Evolutionary conservation across 2,113 vertebrate genomes (phyloP).

Genomic region (Poeciliopsis prolifica): DNA sequence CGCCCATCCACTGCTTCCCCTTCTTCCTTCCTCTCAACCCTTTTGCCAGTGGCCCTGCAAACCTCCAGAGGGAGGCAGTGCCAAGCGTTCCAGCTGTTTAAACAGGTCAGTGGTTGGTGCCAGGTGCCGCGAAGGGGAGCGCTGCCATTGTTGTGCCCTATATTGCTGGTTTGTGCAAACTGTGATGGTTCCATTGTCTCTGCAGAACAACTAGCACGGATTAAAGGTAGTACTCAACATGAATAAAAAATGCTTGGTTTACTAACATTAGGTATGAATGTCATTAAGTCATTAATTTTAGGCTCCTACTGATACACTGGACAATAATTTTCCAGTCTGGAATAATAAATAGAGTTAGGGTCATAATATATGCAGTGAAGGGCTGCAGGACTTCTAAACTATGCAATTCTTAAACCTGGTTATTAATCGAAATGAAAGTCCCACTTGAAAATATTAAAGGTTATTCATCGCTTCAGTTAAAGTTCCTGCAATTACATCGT

Average conservation of each 20-base stretch:
- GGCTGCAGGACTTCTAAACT: not conserved
- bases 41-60: slow-evolving; percentile 59
- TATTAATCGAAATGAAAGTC: not conserved
- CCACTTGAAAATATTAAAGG: not conserved
- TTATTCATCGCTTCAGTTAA: too few relatives aligned
- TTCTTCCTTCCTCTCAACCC: slow-evolving; percentile 57
- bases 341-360: too few relatives aligned
- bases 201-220: slow-evolving; percentile 5
- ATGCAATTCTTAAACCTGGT: slow-evolving; percentile 13
- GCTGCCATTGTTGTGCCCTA: slow-evolving; percentile 58
- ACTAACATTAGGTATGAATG: not conserved
- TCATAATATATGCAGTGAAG: not conserved
- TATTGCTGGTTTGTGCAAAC: slow-evolving; percentile 36
- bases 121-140: slow-evolving; percentile 46
- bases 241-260: slow-evolving; percentile 7
- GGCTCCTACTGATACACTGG: too few relatives aligned
- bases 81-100: slow-evolving; percentile 72
- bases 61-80: slow-evolving; percentile 61
- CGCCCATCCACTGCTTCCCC: slow-evolving; percentile 7
- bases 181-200: slow-evolving; percentile 10
- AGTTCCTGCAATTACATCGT: too few relatives aligned
- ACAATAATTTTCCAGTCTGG: too few relatives aligned
- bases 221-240: slow-evolving; percentile 12
- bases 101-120: slow-evolving; percentile 62
- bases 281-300: not conserved